Evolutionary conservation across 2,888 invertebrate genomes (phyloP), one percentile per base, ranked within the genome.

Genomic region (Drosophila algonquin): DNA sequence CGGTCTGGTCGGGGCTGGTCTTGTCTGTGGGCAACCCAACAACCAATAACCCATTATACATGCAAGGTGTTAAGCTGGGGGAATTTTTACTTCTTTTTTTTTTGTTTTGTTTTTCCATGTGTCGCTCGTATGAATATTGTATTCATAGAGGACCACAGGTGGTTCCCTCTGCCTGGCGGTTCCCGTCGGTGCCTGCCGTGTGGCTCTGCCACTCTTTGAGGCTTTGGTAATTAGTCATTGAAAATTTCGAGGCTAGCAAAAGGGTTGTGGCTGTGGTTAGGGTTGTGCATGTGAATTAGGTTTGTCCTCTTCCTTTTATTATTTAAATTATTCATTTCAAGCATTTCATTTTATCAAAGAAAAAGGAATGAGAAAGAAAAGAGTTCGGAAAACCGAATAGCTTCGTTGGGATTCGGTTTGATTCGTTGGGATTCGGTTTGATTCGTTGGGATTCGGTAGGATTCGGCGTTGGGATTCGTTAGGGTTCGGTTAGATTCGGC

Each of bases 1-100:
- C 1, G 21, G 6, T 21, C 4, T 24, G 27, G 27, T 8, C 27
- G 21, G 21, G 21, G 21, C 21, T 8, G 8, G 27, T 27, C 27
- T 27, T 2, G 30, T 30, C 30, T 8, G 7, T 30, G n/a, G 52
- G 51, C 53, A 32, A 32, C 47, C 7, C 7, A 7, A 27, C 27
- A 27, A 46, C 60, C 53, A 58, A 63, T 53, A 32, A 30, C 35
- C 7, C 62, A 48, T 44, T 46, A 56, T 54, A 50, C 50, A 63
- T 69, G 65, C 75, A 76, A 82, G 81, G 85, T 89, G 84, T 89
- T 84, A 63, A 54, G 68, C 75, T 73, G 65, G 75, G 67, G 63
- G 77, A 80, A 77, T 79, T 80, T 82, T 76, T 86, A 68, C 60
- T 76, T 5, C 5, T 0, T 6, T 24, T 76, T 3, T 24, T 24